Conservation (phyloP, 2,797 vertebrate species). For the Pteropus rufus region DNA sequence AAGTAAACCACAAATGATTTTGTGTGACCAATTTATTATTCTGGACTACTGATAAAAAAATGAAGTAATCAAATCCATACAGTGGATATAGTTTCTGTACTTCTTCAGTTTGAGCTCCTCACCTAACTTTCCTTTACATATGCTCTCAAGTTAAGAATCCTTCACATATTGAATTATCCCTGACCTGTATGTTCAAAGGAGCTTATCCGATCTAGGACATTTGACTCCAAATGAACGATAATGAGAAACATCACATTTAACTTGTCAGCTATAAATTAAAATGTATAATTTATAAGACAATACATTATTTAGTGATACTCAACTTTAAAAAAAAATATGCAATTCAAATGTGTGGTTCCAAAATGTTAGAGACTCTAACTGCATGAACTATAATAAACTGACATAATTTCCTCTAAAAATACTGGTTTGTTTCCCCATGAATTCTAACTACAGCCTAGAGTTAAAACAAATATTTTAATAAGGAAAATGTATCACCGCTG, state of each 20-base stretch:
- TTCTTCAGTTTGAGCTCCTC: conserved; percentile 30
- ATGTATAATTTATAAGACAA: conserved; percentile 70
- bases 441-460: conserved; percentile 28
- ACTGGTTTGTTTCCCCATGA: neutral
- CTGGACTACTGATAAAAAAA: conserved; percentile 2
- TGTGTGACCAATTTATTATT: neutral
- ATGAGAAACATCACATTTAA: conserved; percentile 58
- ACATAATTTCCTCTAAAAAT: conserved; percentile 20
- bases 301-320: conserved; percentile 58
- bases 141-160: neutral
- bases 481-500: neutral
- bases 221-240: conserved; percentile 66
- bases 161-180: conserved; percentile 49
- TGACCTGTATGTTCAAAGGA: conserved; percentile 52
- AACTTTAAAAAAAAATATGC: conserved; percentile 39
- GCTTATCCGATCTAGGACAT: conserved; percentile 41
- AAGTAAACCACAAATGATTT: conserved; percentile 34
- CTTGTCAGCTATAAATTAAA: conserved; percentile 59
- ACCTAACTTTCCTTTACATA: conserved; percentile 14
- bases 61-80: neutral
- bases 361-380: neutral
- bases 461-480: conserved; percentile 34
- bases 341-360: conserved; percentile 20
- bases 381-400: neutral
- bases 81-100: neutral